phyloP scores from a whole-genome alignment of 2,797 vertebrate species.

The Urocyon cinereoargenteus region DNA sequence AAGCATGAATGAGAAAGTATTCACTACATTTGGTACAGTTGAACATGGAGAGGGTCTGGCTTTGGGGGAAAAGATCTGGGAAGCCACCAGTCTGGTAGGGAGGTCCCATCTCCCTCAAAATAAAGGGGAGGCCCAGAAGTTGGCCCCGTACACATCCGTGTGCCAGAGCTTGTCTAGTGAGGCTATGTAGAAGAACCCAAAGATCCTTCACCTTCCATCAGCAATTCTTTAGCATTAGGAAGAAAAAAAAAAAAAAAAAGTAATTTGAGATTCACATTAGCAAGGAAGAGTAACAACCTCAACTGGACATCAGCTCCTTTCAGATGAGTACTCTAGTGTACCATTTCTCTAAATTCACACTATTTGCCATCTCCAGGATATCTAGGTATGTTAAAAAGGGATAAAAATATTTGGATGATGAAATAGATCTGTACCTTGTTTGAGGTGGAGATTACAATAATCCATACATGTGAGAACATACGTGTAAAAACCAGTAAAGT shows the following conservation, averaged over 20 bases:
- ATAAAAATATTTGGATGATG: not conserved
- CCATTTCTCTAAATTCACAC: not conserved
- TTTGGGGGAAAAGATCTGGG: not conserved
- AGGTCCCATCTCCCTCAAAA: not conserved
- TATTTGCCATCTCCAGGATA: not conserved
- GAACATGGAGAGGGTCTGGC: not conserved
- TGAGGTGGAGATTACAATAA: not conserved
- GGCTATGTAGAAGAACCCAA: not conserved
- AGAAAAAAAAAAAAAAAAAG: not conserved
- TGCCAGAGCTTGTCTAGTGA: not conserved
- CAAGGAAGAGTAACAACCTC: not conserved
- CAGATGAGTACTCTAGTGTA: too few species aligned
- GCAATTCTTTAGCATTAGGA: not conserved
- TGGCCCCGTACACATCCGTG: rapidly evolving
- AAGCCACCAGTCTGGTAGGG: not conserved
- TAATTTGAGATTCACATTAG: not conserved
- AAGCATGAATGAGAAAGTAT: not conserved
- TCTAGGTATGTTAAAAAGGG: not conserved
- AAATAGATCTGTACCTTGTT: not conserved
- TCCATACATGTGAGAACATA: not conserved
- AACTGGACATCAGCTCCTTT: not conserved
- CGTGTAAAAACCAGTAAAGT: not conserved
- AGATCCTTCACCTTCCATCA: not conserved
- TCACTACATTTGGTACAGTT: not conserved
- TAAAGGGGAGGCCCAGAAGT: not conserved